Evolutionary conservation across 2,797 vertebrate genomes (phyloP), one percentile per base, ranked within the genome.

Genomic region (Periparus ater): DNA sequence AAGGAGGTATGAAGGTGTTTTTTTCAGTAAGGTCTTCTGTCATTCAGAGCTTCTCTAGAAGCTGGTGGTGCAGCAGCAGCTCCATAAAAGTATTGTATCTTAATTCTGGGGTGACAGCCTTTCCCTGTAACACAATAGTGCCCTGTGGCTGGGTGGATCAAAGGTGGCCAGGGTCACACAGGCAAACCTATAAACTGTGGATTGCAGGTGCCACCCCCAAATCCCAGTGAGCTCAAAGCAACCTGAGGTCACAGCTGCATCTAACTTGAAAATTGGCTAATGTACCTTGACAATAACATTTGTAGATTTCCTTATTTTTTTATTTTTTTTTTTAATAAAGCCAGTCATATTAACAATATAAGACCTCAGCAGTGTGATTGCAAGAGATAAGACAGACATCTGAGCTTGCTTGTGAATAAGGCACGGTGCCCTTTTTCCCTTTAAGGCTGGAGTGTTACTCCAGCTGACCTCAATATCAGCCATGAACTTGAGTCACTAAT

Each of bases 391-490:
- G 82, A 68, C 11, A 93, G 73, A 92, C 70, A 65, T 76, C 67
- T 88, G 77, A 67, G 54, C 60, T 89, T 92, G 72, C 82, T 30
- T 86, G 78, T 48, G 65, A 89, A 74, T 84, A 73, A 96, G 85
- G 81, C 36, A 58, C 15, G 3, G 7, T 1, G 8, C 54, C 77
- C 85, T 92, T 95, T 89, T 94, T 93, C 84, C 85, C 95, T 96
- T 87, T 88, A 92, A 96, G 91, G 62, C 82, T 51, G 2, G 87
- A 93, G 77, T 65, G 81, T 61, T 92, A 85, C 87, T 90, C 78
- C 84, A 88, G 92, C 91, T 97, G 96, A 97, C 92, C 96, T 96
- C 91, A 97, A 97, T 97, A 97, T 96, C 78, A 95, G 88, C 96
- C 77, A 85, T 93, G 95, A 97, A 95, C 95, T 81, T 62, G 88